Evolutionary conservation across 92 coral and sea anemone species (phyloP), one percentile per base, ranked within the genome.

Genomic region (Epizoanthus illoricatus): DNA sequence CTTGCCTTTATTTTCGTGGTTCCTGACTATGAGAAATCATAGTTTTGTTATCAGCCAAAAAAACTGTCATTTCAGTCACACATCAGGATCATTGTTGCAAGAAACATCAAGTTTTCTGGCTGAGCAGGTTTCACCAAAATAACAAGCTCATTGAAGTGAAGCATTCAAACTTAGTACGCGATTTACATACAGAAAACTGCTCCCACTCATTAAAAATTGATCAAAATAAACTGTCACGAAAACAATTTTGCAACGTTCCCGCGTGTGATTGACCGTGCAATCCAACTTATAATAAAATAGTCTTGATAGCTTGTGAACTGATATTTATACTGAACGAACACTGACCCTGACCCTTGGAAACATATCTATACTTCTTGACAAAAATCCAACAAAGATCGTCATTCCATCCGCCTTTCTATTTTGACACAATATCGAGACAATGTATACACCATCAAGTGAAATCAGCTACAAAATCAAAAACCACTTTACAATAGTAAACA

Each of bases 141-240:
- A 36, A 24, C 43, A 64, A 36, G 10, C 16, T 39, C 19, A 68
- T 4, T 40, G 33, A 68, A 12, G 9, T 39, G 42, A 68, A 68
- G 76, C 58, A 71, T 12, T 70, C 7, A 40, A 49, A 17, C 76
- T 42, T 71, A n/a, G 76, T 19, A 71, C 33, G 11, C 49, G 43
- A 68, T 68, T 68, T 68, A 68, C 73, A 68, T 68, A 15, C 56
- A 52, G 56, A 68, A 19, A 68, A 68, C 40, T 68, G 12, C 73
- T 28, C 73, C 73, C 52, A 4, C 57, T 71, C 60, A 71, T 71
- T 43, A 71, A 71, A 71, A 43, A 71, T 71, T 71, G 33, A 71
- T 71, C 56, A 71, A 71, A 71, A 71, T 71, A 49, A 71, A 43
- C 76, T 71, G 76, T 71, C 76, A 71, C 76, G 76, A 71, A 71